A percentile compares a stretch with the other conserved stretches of the same genome.
Conservation (phyloP, 1,140 invertebrate species). For the Drosophila serrata region DNA sequence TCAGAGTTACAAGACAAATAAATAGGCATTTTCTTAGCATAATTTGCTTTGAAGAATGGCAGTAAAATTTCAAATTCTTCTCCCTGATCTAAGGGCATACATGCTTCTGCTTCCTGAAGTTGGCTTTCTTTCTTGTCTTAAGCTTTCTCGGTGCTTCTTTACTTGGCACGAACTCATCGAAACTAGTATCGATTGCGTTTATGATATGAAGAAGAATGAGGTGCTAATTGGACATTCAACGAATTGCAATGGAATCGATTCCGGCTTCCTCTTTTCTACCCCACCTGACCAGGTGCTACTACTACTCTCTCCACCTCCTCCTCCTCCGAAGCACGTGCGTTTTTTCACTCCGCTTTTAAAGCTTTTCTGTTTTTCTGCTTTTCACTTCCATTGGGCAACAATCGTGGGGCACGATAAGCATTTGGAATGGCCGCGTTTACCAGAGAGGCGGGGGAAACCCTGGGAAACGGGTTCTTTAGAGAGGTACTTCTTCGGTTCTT, state of each 20-base stretch:
- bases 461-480: slow-evolving; percentile 20
- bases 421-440: slow-evolving; percentile 18
- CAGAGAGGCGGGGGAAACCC: slow-evolving; percentile 11
- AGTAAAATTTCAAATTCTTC: not conserved
- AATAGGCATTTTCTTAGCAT: too few relatives aligned
- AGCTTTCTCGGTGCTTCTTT: not conserved
- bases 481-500: slow-evolving; percentile 8
- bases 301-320: slow-evolving; percentile 1
- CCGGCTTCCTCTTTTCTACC: not conserved
- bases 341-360: slow-evolving; percentile 35
- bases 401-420: slow-evolving; percentile 37
- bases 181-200: slow-evolving; percentile 32
- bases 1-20: not conserved
- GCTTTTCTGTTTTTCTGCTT: slow-evolving; percentile 20
- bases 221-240: slow-evolving; percentile 66
- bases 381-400: slow-evolving; percentile 49
- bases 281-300: slow-evolving; percentile 10
- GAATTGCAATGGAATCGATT: slow-evolving; percentile 47
- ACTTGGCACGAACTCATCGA: not conserved
- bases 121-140: not conserved
- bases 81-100: not conserved
- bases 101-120: not conserved
- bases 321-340: slow-evolving; percentile 68
- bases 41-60: not conserved
- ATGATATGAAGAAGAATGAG: not conserved